phyloP scores from a whole-genome alignment of 2,113 vertebrate genomes.

The Semnornis frantzii region DNA sequence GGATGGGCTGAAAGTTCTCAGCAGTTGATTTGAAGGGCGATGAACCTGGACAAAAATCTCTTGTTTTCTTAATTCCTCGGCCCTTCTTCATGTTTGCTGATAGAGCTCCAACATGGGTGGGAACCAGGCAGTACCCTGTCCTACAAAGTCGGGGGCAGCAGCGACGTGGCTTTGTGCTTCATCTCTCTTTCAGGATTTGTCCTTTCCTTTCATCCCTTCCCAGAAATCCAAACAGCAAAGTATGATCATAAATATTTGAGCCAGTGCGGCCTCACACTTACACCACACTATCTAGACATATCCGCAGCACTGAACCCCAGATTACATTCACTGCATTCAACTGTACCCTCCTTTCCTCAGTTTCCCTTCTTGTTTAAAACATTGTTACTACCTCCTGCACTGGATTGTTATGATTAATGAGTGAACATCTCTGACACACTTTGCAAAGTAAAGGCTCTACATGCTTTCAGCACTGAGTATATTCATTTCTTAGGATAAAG shows the following conservation, averaged over 20 bases:
- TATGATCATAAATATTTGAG: fast-evolving
- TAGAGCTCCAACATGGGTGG: neutral
- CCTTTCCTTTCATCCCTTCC: neutral
- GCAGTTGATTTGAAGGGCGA: neutral
- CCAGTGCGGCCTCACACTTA: neutral
- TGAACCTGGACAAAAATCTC: neutral
- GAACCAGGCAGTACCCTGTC: neutral
- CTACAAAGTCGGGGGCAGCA: neutral
- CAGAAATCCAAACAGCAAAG: neutral
- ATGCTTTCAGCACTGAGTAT: neutral
- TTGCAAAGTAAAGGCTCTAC: neutral
- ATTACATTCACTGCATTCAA: neutral
- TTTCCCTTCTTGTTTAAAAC: neutral
- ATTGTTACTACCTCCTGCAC: neutral
- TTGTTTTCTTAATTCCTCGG: neutral
- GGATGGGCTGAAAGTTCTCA: neutral
- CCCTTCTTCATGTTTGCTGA: neutral
- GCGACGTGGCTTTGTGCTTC: neutral
- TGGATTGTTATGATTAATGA: neutral
- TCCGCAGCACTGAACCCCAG: neutral
- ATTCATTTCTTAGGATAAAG: slow-evolving; percentile 34
- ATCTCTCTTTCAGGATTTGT: neutral
- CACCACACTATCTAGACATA: neutral
- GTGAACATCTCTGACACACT: neutral
- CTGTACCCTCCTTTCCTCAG: neutral